Percentiles rank a stretch among this genome's conserved stretches.
Conservation (phyloP, 2,113 vertebrate genomes). For the Misgurnus mizolepis region DNA sequence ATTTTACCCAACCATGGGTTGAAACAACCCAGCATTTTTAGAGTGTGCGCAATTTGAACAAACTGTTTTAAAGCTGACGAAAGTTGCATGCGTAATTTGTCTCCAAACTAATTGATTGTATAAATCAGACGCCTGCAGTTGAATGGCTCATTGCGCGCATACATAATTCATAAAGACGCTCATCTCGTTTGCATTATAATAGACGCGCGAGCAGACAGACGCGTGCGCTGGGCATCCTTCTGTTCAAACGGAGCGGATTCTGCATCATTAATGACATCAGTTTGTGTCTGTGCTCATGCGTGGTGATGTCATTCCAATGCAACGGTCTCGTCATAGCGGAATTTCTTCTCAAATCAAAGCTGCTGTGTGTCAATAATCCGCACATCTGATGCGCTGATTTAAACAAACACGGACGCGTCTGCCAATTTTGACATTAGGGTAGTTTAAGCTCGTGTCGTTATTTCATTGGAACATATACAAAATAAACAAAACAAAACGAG, state of each 20-base stretch:
- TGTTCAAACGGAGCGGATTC: constrained; percentile 31
- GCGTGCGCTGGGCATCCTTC: constrained; percentile 68
- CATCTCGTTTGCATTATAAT: constrained; percentile 75
- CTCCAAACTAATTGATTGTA: constrained; percentile 26
- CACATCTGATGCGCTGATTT: no score
- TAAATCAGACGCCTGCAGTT: constrained; percentile 38
- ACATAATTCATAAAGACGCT: constrained; percentile 73
- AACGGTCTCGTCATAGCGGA: constrained; percentile 28
- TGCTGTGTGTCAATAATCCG: no score
- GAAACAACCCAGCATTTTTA: no score
- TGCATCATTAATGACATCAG: neutral
- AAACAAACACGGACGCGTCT: no score
- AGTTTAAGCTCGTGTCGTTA: no score
- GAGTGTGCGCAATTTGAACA: neutral
- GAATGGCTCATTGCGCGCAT: constrained; percentile 74
- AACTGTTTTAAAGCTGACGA: neutral
- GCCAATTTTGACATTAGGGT: no score
- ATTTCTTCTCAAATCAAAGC: constrained; percentile 3
- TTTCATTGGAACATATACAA: no score
- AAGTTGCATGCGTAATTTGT: constrained; percentile 28
- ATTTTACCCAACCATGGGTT: no score
- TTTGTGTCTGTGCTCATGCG: neutral
- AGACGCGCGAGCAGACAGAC: constrained; percentile 65
- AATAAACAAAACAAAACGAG: no score
- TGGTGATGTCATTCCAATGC: constrained; percentile 42